Base-by-base conservation (phyloP, 2,888 invertebrate species). In the Caenorhabditis sinica region DNA sequence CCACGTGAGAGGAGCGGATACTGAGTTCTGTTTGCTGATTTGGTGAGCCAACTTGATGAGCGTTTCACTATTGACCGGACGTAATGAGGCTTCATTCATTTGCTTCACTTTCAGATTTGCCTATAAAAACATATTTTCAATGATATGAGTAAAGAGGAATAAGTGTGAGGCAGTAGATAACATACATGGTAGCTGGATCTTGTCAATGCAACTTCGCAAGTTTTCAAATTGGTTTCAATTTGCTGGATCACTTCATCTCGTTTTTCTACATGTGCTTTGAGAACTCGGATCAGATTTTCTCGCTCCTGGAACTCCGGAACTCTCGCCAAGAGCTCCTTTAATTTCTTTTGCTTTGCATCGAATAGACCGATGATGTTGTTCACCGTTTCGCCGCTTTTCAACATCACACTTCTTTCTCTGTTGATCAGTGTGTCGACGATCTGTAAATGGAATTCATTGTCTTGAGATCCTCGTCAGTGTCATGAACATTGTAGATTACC, bases 1-100 rank as follows among this genome's bases (percentile, higher is more conserved):
- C 91, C 91, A 91, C 36, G 83, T 88, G 40, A 88, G 68, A 1
- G 91, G 91, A 8, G 90, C 87, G 6, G 90, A 90, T 0, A 92
- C 90, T 20, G 91, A 90, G 74, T 89, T 89, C 58, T 82, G 86
- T 60, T 87, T 88, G 71, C 89, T 89, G 76, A 92, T 92, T 68
- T 88, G 90, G 53, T 92, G 90, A 3, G 91, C 88, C 43, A 90
- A 77, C 40, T 91, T 88, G 49, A 92, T 85, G 30, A 91, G 81
- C n/a, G 85, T 86, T 68, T 92, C 92, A 53, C 88, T 89, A 74
- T 89, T 86, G n/a, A 90, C 89, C 5, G 87, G 87, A 20, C 88
- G 87, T 13, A 68, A 71, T 25, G 90, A 89, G 5, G 90, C 86
- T 25, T 86, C 83, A 40, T 85, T 81, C 25, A 90, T 85, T 9